Conservation (phyloP, 2,797 vertebrate species). For the Rhinichthys osculus region DNA sequence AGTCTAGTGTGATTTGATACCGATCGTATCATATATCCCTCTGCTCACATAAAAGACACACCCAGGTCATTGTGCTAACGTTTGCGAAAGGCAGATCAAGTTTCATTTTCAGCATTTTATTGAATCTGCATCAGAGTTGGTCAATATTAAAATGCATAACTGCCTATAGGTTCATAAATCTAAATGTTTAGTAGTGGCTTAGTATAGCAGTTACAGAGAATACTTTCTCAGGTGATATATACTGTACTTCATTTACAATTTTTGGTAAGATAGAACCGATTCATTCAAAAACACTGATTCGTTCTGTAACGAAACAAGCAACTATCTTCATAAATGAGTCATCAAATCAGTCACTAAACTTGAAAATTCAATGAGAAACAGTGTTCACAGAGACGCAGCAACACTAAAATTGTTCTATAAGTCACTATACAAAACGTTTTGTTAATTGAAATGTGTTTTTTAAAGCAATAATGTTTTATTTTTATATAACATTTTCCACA, state of each 20-base stretch:
- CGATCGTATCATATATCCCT: slow-evolving; percentile 36
- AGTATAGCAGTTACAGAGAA: background rate
- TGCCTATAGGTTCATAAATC: background rate
- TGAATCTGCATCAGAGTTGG: background rate
- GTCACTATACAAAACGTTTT: no score
- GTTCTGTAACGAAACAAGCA: background rate
- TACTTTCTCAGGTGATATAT: background rate
- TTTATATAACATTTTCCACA: background rate
- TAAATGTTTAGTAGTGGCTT: background rate
- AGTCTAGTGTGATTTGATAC: slow-evolving; percentile 51
- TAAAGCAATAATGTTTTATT: background rate
- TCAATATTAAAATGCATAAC: background rate
- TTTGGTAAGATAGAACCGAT: background rate
- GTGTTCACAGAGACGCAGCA: no score
- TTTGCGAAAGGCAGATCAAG: slow-evolving; percentile 21
- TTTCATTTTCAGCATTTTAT: slow-evolving; percentile 29
- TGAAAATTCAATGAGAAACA: background rate
- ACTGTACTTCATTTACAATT: background rate
- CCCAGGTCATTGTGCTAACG: slow-evolving; percentile 28
- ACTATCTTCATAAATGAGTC: background rate
- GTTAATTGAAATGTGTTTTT: no score
- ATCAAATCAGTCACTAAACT: background rate
- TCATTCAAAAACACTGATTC: background rate
- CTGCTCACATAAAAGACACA: slow-evolving; percentile 34
- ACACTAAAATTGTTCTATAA: background rate